Base-by-base conservation (phyloP, 1,140 invertebrate species). In the Heliconius melpomene region DNA sequence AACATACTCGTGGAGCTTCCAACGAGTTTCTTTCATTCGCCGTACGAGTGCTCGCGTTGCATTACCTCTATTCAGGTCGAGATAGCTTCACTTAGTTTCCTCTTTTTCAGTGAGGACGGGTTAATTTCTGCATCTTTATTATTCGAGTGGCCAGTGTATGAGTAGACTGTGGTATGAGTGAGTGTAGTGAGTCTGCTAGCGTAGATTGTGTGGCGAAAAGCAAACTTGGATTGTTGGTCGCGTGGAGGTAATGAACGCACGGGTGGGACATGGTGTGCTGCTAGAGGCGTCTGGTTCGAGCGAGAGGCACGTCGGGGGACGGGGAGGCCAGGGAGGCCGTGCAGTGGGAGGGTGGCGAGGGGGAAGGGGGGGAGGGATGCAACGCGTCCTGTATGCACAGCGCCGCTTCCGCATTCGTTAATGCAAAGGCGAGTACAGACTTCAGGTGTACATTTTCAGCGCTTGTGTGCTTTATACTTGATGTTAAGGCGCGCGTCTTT, bases 21-120 rank as follows among this genome's bases (percentile, higher is more conserved):
- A 81, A 90, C 87, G 89, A 91, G 90, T 93, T 93, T 94, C 91
- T 93, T 94, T 93, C 89, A 93, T 93, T 94, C 91, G 84, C 82
- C 79, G 79, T 88, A 91, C 86, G 87, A 94, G 91, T 93, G 91
- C 87, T 90, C 89, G 89, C 89, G 87, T 84, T 86, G 86, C 90
- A 93, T 94, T 93, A 93, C 87, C 89, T 88, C 91, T 84, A 94
- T 94, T 94, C 91, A 94, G 81, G 86, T 87, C 85, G 90, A 94
- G 92, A 94, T 94, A 92, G 93, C 90, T 93, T 93, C 93, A 93
- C 93, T 94, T 94, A 94, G 93, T 94, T 94, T 94, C 92, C 88
- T 90, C 89, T 93, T 92, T 93, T 93, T 91, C 87, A 91, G 86
- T 90, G 84, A 84, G 87, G 90, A 86, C 92, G 87, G 90, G 91